Evolutionary conservation across 2,113 vertebrate genomes (phyloP), one percentile per base, ranked within the genome.

Genomic region (Sceloporus undulatus): DNA sequence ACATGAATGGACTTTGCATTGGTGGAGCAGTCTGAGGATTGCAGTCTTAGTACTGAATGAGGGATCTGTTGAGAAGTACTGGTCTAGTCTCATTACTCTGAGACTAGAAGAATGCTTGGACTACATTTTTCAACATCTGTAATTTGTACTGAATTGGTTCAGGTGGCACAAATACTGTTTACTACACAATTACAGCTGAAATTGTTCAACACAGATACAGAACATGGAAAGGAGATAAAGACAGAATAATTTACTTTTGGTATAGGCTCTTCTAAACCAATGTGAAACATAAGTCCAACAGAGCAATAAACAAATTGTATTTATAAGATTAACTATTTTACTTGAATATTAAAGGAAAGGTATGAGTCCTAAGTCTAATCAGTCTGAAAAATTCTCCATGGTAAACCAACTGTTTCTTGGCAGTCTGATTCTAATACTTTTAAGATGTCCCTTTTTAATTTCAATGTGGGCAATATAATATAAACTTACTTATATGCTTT

Each of bases 61-160:
- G 90, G 73, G 82, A 27, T 85, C 92, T 89, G 87, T 84, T 81
- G 18, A 38, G 18, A 62, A 38, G 21, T 94, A 77, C 75, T 84
- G 89, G 92, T 81, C 85, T 86, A 92, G 86, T n/a, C 66, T 78
- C 38, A 13, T 83, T 93, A 34, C 84, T 92, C 70, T 92, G 93
- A 88, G 90, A 91, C 89, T 93, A 94, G 82, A 85, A 90, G 81
- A 5, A 93, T 82, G 87, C 89, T 93, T 90, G 91, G 92, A 94
- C 92, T 82, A 62, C 23, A 74, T 6, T 18, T 74, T 81, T 56
- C 38, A 19, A 62, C 66, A 87, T 34, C 52, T 0, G 9, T 5
- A 66, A 11, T 48, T 82, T 66, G 13, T 91, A 92, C 59, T 90
- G 83, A 89, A 94, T 11, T 82, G 88, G 91, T 84, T 89, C 80